Percentiles rank a stretch among this genome's conserved stretches.
phyloP scores from a whole-genome alignment of 1,140 invertebrate genomes.

The Hypothenemus hampei region DNA sequence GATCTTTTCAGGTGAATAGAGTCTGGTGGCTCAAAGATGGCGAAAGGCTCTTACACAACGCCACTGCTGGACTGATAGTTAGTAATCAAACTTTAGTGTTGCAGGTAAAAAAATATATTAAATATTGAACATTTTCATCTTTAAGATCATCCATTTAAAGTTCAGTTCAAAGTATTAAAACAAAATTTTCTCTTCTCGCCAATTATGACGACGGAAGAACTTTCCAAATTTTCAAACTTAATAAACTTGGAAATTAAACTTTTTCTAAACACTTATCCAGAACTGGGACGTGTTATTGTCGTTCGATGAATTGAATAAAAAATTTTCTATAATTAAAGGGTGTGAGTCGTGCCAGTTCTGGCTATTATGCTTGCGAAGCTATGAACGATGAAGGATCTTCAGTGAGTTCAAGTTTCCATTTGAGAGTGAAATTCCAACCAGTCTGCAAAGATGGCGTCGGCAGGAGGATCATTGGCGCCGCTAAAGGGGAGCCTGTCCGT shows the following conservation, averaged over 20 bases:
- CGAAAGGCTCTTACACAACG: constrained; percentile 42
- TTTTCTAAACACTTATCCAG: no score
- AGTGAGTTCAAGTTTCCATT: constrained; percentile 40
- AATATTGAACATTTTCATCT: no score
- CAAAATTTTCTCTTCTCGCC: no score
- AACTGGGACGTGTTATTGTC: no score
- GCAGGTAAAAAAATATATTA: constrained; percentile 38
- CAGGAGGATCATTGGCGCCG: constrained; percentile 54
- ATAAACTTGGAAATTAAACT: no score
- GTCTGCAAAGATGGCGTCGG: constrained; percentile 48
- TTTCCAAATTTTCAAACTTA: no score
- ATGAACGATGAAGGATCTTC: constrained; percentile 49
- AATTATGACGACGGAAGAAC: no score
- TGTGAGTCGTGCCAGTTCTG: constrained; percentile 47
- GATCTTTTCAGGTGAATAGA: constrained; percentile 42
- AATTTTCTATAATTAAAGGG: constrained; percentile 39
- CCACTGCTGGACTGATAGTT: constrained; percentile 43
- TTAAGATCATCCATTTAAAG: no score
- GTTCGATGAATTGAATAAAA: no score
- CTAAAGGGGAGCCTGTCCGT: constrained; percentile 52
- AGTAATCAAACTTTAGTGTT: constrained; percentile 45
- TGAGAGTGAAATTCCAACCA: constrained; percentile 47
- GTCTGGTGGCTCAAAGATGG: constrained; percentile 44
- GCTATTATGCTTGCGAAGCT: constrained; percentile 51
- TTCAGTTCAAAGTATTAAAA: no score